phyloP scores from a whole-genome alignment of 2,888 invertebrate genomes.

The Drosophila stalkeri region DNA sequence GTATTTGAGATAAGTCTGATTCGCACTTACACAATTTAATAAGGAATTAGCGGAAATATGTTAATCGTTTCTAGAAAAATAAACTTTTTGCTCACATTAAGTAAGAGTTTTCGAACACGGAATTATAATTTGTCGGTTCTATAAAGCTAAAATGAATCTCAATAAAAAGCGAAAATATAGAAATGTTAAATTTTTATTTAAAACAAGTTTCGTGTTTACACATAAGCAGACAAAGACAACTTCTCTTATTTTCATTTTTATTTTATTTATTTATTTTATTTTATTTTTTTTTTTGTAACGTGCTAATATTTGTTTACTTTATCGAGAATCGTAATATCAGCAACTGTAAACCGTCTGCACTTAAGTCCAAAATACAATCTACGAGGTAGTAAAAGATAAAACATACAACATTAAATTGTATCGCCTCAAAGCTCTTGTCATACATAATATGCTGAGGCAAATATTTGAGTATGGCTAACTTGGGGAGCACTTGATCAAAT shows the following conservation, averaged over 20 bases:
- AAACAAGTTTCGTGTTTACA: no score
- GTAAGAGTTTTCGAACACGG: background rate
- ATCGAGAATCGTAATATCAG: background rate
- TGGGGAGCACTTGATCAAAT: constrained; percentile 6
- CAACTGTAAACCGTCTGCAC: background rate
- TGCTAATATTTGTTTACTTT: constrained; percentile 4
- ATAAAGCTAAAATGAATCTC: background rate
- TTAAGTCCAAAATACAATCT: background rate
- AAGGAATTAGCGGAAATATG: constrained; percentile 3
- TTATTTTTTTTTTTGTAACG: background rate
- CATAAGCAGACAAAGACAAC: background rate
- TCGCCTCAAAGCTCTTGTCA: background rate
- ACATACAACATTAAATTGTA: background rate
- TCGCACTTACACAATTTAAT: background rate
- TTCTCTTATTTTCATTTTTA: no score
- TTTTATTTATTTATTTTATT: no score
- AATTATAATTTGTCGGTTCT: background rate
- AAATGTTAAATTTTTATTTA: background rate
- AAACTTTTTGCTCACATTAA: background rate
- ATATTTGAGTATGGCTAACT: background rate
- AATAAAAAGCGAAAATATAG: background rate
- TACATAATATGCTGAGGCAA: background rate
- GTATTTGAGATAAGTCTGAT: background rate
- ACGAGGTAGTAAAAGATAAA: background rate
- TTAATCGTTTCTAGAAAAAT: background rate